A percentile compares a stretch with the other conserved stretches of the same genome.
phyloP scores from a whole-genome alignment of 2,113 vertebrate species.

The Eublepharis macularius region DNA sequence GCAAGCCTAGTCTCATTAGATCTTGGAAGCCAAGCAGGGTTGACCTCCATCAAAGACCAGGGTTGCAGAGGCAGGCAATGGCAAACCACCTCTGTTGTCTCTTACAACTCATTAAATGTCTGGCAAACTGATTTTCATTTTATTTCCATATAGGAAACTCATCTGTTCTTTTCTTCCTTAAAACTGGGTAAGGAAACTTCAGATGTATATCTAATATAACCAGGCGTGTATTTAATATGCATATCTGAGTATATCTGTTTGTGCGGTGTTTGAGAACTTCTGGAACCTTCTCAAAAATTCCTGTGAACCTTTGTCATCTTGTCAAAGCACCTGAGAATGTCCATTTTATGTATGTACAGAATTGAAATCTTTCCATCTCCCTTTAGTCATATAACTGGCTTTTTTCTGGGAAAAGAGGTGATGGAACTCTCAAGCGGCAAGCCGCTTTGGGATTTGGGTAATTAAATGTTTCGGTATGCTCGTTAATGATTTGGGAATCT shows the following conservation, averaged over 20 bases:
- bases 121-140: neutral
- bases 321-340: constrained; percentile 42
- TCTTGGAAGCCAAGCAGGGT: too few species aligned
- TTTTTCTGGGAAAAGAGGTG: too few species aligned
- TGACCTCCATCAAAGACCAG: too few species aligned
- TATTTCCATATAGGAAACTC: neutral
- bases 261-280: constrained; percentile 35
- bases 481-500: too few species aligned
- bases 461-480: too few species aligned
- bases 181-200: constrained; percentile 42
- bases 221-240: constrained; percentile 55
- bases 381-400: constrained; percentile 51
- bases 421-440: too few species aligned
- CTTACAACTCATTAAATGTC: neutral
- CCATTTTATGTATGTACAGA: constrained; percentile 45
- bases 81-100: too few species aligned
- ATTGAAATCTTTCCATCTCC: constrained; percentile 66
- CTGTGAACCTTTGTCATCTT: constrained; percentile 60
- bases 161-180: constrained; percentile 6
- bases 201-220: constrained; percentile 53
- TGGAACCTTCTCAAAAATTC: constrained; percentile 63
- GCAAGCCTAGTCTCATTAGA: too few species aligned
- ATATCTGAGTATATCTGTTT: constrained; percentile 39
- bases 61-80: too few species aligned
- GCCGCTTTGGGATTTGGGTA: too few species aligned